Base-by-base conservation (phyloP, 2,113 vertebrate species). In the Scatophagus argus region DNA sequence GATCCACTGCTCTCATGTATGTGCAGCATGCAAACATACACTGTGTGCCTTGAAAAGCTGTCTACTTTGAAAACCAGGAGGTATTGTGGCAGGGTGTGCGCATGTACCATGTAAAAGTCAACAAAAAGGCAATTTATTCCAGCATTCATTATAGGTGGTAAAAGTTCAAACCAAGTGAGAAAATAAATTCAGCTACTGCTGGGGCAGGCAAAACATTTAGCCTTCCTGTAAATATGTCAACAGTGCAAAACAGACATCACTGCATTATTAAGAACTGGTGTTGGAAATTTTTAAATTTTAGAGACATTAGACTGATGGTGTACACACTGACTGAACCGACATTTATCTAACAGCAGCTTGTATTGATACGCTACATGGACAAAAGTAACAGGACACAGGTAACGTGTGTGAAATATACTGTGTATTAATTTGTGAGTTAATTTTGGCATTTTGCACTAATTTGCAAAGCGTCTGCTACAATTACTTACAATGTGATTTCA, bases 261-360 rank as follows among this genome's bases (percentile, higher is more conserved):
- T 84, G 54, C 17, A 80, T 47, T 74, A 74, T 41, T 56, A 74
- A 59, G 55, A 80, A 54, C 64, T 79, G 71, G 43, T 81, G 77
- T 7, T 56, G 27, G 8, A 54, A 5, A 31, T 60, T 44, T 7
- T 11, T n/a, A n/a, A n/a, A 21, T 8, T 52, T 61, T 10, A 69
- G 16, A 63, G 27, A 36, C 43, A 54, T 25, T 25, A 12, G 21
- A 71, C 8, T 10, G 52, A 32, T 44, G 43, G 11, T 47, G 27
- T 70, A 11, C 27, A 6, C 10, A 32, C 14, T 11, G 47, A 17
- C 11, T 17, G 7, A 56, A 6, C 17, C 36, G 4, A n/a, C 16
- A 27, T 29, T 8, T 5, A 32, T 16, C 4, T 1, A n/a, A 38
- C 17, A 23, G 5, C 9, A 4, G 27, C 21, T 17, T 46, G 54